Evolutionary conservation across 2,113 vertebrate genomes (phyloP).

Genomic region (Crotophaga sulcirostris): DNA sequence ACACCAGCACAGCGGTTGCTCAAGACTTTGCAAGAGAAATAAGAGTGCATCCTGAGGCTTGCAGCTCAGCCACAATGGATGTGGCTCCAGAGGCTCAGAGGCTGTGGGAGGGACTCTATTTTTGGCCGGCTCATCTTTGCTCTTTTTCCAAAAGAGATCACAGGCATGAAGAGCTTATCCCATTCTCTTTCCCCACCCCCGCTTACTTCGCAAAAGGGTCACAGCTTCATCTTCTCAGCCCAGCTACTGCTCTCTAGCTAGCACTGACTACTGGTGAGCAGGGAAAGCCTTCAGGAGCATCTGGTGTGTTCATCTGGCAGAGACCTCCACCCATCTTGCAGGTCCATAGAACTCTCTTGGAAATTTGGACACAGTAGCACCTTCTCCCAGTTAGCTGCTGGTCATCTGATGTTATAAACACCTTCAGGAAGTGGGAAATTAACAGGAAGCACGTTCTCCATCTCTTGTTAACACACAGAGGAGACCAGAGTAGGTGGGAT

Average conservation of each 20-base stretch:
- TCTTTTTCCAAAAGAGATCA: neutral
- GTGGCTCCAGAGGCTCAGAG: neutral
- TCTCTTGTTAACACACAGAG: neutral
- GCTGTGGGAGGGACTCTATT: neutral
- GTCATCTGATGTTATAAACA: neutral
- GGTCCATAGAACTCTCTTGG: accelerated
- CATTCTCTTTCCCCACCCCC: neutral
- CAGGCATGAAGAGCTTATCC: neutral
- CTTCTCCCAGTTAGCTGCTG: neutral
- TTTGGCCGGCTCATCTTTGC: neutral
- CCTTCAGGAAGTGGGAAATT: neutral
- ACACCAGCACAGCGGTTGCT: accelerated
- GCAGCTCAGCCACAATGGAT: neutral
- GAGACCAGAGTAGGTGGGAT: neutral
- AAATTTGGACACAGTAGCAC: neutral
- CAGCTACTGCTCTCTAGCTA: neutral
- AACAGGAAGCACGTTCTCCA: neutral
- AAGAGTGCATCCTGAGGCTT: neutral
- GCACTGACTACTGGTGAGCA: neutral
- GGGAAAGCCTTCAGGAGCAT: neutral
- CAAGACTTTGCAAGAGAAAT: neutral
- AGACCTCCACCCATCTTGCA: neutral
- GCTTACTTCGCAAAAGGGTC: neutral
- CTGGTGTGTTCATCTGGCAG: neutral
- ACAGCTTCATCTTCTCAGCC: neutral